phyloP scores from a whole-genome alignment of 2,888 invertebrate species.

The Julus scanicus region DNA sequence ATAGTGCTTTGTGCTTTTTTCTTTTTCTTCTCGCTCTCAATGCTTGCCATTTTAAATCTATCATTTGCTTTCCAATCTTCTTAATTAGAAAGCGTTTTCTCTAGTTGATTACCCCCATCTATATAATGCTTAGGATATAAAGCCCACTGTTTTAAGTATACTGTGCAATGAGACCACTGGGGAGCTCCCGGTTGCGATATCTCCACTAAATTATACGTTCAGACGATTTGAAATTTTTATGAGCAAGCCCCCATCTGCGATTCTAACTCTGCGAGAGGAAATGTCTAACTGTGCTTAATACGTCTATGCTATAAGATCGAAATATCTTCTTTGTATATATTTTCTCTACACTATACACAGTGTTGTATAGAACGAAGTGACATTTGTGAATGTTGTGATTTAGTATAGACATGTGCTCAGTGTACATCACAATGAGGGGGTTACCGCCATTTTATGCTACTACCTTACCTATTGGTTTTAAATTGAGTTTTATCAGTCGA shows the following conservation, averaged over 20 bases:
- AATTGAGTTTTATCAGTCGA: background rate
- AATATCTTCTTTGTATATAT: background rate
- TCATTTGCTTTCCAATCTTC: constrained; percentile 42
- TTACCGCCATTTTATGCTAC: background rate
- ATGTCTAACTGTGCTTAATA: constrained; percentile 16
- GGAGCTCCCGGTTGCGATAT: background rate
- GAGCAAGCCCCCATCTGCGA: constrained; percentile 29
- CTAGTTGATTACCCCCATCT: constrained; percentile 30
- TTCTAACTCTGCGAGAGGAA: background rate
- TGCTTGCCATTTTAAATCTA: constrained; percentile 29
- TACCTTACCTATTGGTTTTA: constrained; percentile 15
- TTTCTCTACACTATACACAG: background rate
- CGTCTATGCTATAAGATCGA: background rate
- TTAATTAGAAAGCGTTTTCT: constrained; percentile 42
- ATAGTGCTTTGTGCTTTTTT: background rate
- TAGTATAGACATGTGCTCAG: background rate
- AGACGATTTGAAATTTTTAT: constrained; percentile 39
- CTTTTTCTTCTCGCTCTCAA: background rate
- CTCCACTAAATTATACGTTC: constrained; percentile 17
- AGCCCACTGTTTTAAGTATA: constrained; percentile 35
- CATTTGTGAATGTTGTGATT: background rate
- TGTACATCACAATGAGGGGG: background rate
- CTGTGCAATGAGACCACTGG: constrained; percentile 5
- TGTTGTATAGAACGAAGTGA: background rate
- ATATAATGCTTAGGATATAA: background rate